A percentile compares a stretch with the other conserved stretches of the same genome.
phyloP scores from a whole-genome alignment of 1,140 invertebrate genomes.

The Drosophila murphyi region DNA sequence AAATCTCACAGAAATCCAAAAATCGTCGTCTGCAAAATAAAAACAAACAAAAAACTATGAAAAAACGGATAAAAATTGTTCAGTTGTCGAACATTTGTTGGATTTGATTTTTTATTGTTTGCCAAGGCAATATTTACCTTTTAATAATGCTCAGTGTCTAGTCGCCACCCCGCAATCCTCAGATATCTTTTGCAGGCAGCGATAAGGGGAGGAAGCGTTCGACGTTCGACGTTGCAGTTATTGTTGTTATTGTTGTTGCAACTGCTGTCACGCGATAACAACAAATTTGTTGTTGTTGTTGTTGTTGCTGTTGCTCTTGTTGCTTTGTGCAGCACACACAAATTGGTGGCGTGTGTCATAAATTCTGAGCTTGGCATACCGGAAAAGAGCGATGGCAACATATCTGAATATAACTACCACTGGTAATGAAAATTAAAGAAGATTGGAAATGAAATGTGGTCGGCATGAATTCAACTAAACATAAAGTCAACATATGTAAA shows the following conservation, averaged over 20 bases:
- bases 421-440: slow-evolving; percentile 45
- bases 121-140: slow-evolving; percentile 75
- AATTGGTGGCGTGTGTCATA: slow-evolving; percentile 70
- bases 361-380: slow-evolving; percentile 55
- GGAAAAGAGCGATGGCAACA: slow-evolving; percentile 36
- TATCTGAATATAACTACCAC: slow-evolving; percentile 47
- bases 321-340: slow-evolving; percentile 45
- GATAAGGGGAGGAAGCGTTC: slow-evolving; percentile 12
- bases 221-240: background rate
- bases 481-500: too few species aligned
- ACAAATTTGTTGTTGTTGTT: slow-evolving; percentile 39
- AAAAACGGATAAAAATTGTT: slow-evolving; percentile 64
- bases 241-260: background rate
- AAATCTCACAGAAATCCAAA: slow-evolving; percentile 66
- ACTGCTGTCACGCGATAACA: slow-evolving; percentile 44
- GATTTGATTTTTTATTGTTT: slow-evolving; percentile 54
- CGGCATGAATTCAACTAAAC: too few species aligned
- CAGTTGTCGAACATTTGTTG: slow-evolving; percentile 72
- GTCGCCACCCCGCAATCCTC: slow-evolving; percentile 45
- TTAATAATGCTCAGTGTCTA: slow-evolving; percentile 69
- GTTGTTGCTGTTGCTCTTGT: slow-evolving; percentile 8
- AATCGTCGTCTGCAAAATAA: slow-evolving; percentile 60
- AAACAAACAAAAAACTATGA: slow-evolving; percentile 44
- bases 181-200: slow-evolving; percentile 1
- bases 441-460: background rate